Base-by-base conservation (phyloP, 2,113 vertebrate species). In the Stictonetta naevosa region DNA sequence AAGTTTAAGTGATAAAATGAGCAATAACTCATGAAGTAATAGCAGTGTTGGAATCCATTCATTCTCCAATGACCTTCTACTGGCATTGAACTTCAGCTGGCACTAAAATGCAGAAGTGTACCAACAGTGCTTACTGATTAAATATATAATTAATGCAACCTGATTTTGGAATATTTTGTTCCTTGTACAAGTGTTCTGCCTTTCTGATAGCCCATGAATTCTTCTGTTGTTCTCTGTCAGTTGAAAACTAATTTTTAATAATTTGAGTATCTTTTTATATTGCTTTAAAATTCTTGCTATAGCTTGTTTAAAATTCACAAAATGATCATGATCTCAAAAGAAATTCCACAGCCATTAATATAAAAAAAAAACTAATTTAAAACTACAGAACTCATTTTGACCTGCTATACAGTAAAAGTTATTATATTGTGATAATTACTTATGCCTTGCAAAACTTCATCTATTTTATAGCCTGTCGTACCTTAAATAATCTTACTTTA, bases 21-120 rank as follows among this genome's bases (percentile, higher is more conserved):
- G 91, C 92, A 96, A 88, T 81, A 95, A 68, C 73, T 91, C 84
- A 91, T 93, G 93, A 90, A 86, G 78, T 78, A 91, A 92, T 36
- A 96, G 92, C 74, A 76, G 26, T 53, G 55, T 13, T 96, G 94
- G 88, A 96, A 90, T 46, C 55, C 83, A 75, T 90, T 95, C 90
- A 62, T 79, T 90, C 78, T 91, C 74, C 0, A 0, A 11, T 92
- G 91, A 96, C 94, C 93, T 93, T 97, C 88, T n/a, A 13, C n/a
- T 93, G 95, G 76, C 95, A 96, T 92, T 96, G 94, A 95, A 90
- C 80, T 90, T 83, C 68, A 77, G 42, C 53, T 97, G 96, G 96
- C 76, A 2, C 73, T 11, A 73, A 86, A 68, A 56, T 13, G 23
- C 40, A 60, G 40, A 64, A 80, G 67, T 33, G 66, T 87, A 93